These are phyloP conservation scores for Drosophila atripex DNA, from an alignment of 2,888 invertebrate genomes.

Conservation along the genomic window DNA sequence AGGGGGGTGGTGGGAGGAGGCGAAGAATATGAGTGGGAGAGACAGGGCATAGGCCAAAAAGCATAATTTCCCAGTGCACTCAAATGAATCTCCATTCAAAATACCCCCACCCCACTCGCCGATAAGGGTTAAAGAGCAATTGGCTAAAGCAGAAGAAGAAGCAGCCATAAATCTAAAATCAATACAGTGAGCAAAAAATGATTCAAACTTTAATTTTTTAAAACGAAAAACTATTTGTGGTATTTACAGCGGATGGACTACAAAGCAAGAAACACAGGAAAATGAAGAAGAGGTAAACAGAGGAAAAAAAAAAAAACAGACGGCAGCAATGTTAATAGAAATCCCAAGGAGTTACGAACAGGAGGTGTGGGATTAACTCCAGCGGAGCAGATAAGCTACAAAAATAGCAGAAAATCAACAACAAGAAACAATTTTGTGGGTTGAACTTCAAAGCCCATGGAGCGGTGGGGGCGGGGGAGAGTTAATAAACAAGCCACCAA, in stretches of 20 bases:
- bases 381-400: slow-evolving; percentile 57
- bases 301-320: slow-evolving; percentile 1
- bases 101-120: neutral
- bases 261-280: neutral
- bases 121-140: slow-evolving; percentile 2
- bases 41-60: slow-evolving; percentile 42
- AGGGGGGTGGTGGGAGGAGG: neutral
- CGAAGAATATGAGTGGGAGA: neutral
- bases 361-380: slow-evolving; percentile 9
- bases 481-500: slow-evolving; percentile 69
- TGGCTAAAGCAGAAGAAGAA: neutral
- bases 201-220: neutral
- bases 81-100: slow-evolving; percentile 55
- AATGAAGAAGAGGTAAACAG: slow-evolving; percentile 6
- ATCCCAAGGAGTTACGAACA: slow-evolving; percentile 1
- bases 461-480: slow-evolving; percentile 41
- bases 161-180: neutral
- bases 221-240: slow-evolving; percentile 29
- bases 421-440: slow-evolving; percentile 52
- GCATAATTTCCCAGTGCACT: slow-evolving; percentile 66
- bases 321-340: slow-evolving; percentile 33
- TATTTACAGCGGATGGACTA: slow-evolving; percentile 31
- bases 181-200: neutral
- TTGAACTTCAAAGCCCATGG: slow-evolving; percentile 68
- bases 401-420: slow-evolving; percentile 50